Conservation (phyloP, 2,888 invertebrate genomes). For the Penaeus monodon region DNA sequence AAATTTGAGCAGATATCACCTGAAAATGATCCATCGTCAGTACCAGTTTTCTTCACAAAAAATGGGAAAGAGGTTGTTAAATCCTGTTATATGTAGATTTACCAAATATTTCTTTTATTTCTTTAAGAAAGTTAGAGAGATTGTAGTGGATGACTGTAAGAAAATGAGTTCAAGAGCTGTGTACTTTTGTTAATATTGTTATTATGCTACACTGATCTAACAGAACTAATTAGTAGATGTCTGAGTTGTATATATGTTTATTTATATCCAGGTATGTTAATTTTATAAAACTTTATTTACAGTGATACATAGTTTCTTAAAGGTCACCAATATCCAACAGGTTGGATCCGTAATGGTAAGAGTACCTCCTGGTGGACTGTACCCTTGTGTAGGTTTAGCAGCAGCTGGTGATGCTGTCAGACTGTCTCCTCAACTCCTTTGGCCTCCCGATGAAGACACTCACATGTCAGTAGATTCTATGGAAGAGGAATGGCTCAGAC, state of each 20-base stretch:
- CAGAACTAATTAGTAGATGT: too few relatives aligned
- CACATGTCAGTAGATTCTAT: conserved; percentile 72
- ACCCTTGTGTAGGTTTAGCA: conserved; percentile 71
- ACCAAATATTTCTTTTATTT: conserved; percentile 19
- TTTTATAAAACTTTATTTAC: too few relatives aligned
- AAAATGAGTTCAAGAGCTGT: too few relatives aligned
- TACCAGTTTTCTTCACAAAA: conserved; percentile 71
- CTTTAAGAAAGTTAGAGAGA: conserved; percentile 4
- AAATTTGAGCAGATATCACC: conserved; percentile 59
- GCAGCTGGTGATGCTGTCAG: conserved; percentile 71
- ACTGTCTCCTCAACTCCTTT: conserved; percentile 69
- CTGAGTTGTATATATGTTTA: too few relatives aligned
- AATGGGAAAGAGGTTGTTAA: conserved; percentile 71
- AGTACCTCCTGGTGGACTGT: conserved; percentile 69
- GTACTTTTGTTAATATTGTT: too few relatives aligned
- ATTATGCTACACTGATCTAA: too few relatives aligned
- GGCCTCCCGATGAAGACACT: conserved; percentile 70
- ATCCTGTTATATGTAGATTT: neutral
- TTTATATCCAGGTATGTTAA: too few relatives aligned
- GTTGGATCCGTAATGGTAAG: conserved; percentile 63
- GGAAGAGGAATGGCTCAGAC: conserved; percentile 73
- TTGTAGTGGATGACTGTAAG: neutral
- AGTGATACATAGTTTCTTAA: too few relatives aligned
- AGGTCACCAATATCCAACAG: neutral
- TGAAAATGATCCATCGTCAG: conserved; percentile 68